Base-by-base conservation (phyloP, 35 echinoderm and acorn worm species). In the Diadema setosum region DNA sequence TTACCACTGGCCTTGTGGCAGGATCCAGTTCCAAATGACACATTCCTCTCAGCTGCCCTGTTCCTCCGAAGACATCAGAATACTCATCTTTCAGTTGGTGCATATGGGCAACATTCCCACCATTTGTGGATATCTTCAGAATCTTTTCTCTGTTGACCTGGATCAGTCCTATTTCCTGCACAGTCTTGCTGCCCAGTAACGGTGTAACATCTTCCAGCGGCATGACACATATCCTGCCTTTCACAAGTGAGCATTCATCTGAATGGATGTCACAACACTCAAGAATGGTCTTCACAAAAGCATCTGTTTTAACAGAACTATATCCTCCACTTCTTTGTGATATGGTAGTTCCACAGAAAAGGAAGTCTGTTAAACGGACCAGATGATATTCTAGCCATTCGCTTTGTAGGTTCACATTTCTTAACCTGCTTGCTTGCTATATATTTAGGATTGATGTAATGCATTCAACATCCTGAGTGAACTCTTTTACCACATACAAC, bases 51-150 rank as follows among this genome's bases (percentile, higher is more conserved):
- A 97, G 83, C 24, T 56, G 40, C 30, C 91, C 91, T 40, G 73
- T 93, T 18, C 91, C 91, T 6, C 93, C 73, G 46, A 93, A 97
- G 2, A 90, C 83, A 90, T 90, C 87, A 24, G 81, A 2, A 80
- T 87, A 97, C 35, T 93, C 70, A 12, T 18, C 64, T 24, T 20
- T 42, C 29, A 96, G 57, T 36, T 83, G 40, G 9, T 52, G n/a
- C n/a, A n/a, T n/a, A n/a, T n/a, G n/a, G n/a, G n/a, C n/a, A n/a
- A n/a, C n/a, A n/a, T n/a, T n/a, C n/a, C n/a, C n/a, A 65, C 82
- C 82, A 26, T 17, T 29, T n/a, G n/a, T n/a, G n/a, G n/a, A n/a
- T 26, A 60, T 5, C 3, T 23, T 5, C 83, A 58, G 32, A 49
- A 94, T 90, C 30, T 95, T 95, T 20, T 88, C 85, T 84, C 88